These are phyloP conservation scores for Sebastes taczanowskii DNA, from an alignment of 2,797 vertebrate genomes.

Conservation along the genomic window DNA sequence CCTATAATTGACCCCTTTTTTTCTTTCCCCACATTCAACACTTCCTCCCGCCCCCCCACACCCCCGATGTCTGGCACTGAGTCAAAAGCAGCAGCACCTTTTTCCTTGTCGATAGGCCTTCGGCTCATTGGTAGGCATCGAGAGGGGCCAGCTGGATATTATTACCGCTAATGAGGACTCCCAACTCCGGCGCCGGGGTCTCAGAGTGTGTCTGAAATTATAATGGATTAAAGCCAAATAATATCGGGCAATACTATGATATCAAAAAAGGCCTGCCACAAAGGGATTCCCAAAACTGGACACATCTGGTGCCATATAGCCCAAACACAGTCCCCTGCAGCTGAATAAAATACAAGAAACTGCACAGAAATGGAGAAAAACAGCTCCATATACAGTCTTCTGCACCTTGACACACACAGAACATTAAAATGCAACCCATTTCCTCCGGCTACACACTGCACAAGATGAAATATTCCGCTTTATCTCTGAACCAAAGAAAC, in stretches of 20 bases:
- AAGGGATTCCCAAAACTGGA: conserved; percentile 17
- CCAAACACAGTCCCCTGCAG: not conserved
- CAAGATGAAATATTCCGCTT: conserved; percentile 10
- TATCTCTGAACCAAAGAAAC: not conserved
- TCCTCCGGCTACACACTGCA: conserved; percentile 1
- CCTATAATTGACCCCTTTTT: not conserved
- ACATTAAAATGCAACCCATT: conserved; percentile 4
- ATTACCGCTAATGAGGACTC: conserved; percentile 45
- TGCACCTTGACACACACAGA: not conserved
- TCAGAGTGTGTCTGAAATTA: conserved; percentile 39
- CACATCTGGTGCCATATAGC: not conserved
- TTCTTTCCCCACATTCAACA: not conserved
- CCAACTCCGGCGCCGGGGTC: not conserved
- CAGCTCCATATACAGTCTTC: not conserved
- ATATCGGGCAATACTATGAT: conserved; percentile 8
- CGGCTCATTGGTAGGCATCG: conserved; percentile 34
- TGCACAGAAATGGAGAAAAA: conserved; percentile 13
- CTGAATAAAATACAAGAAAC: conserved; percentile 24
- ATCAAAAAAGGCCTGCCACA: conserved; percentile 7
- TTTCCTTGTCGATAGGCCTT: conserved; percentile 12
- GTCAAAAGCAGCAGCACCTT: conserved; percentile 19
- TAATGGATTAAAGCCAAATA: conserved; percentile 30
- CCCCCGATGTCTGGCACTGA: not conserved
- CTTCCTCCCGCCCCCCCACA: not conserved
- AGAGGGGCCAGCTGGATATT: conserved; percentile 44